Percentiles rank a stretch among this genome's conserved stretches.
Evolutionary conservation across 2,888 invertebrate genomes (phyloP).

Genomic region (Drosophila conformis): DNA sequence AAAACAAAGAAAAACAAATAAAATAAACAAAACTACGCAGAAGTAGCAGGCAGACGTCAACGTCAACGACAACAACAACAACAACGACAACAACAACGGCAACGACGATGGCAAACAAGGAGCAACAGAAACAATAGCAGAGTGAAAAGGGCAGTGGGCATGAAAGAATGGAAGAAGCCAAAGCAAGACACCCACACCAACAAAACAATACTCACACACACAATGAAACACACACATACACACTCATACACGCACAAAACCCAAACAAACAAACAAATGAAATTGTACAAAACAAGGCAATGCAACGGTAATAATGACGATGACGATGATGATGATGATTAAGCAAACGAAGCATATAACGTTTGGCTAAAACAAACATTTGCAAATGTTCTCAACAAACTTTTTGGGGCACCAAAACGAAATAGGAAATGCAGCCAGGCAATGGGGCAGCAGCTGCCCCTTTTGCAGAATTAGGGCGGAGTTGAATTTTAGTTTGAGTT

Average conservation of each 20-base stretch:
- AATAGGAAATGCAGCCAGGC: slow-evolving; percentile 59
- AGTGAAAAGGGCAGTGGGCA: slow-evolving; percentile 35
- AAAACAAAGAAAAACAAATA: slow-evolving; percentile 79
- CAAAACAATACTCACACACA: slow-evolving; percentile 9
- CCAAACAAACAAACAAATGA: slow-evolving; percentile 46
- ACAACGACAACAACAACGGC: slow-evolving; percentile 9
- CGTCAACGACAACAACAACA: slow-evolving; percentile 42
- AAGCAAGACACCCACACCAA: slow-evolving; percentile 53
- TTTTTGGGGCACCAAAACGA: slow-evolving; percentile 61
- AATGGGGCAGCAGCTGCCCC: slow-evolving; percentile 25
- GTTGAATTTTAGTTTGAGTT: slow-evolving; percentile 49
- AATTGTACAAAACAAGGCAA: slow-evolving; percentile 55
- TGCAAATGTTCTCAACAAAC: slow-evolving; percentile 81
- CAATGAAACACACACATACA: slow-evolving; percentile 48
- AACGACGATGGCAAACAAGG: slow-evolving; percentile 69
- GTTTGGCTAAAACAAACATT: slow-evolving; percentile 80
- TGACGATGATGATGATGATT: slow-evolving; percentile 45
- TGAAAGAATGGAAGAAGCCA: slow-evolving; percentile 52
- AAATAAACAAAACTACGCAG: slow-evolving; percentile 79
- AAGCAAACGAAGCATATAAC: slow-evolving; percentile 75
- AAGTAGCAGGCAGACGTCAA: slow-evolving; percentile 74
- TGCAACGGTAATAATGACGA: slow-evolving; percentile 46
- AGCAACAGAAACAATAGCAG: slow-evolving; percentile 51
- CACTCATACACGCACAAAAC: slow-evolving; percentile 27
- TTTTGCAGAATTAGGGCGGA: neutral